Base-by-base conservation (phyloP, 2,113 vertebrate species). In the Corydoras maculifer region DNA sequence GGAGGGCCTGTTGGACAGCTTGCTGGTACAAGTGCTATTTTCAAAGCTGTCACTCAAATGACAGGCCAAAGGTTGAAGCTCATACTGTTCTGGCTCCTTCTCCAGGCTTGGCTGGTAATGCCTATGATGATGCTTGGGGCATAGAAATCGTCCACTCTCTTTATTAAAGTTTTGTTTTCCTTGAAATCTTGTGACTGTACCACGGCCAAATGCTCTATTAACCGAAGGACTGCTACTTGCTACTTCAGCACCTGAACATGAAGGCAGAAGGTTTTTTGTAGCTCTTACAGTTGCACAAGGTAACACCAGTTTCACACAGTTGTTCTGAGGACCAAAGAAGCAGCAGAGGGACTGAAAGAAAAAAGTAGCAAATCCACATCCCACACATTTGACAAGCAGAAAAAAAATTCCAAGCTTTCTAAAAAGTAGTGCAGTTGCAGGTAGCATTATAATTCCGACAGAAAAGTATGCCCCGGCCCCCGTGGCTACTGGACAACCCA, bases 301-400 rank as follows among this genome's bases (percentile, higher is more conserved):
- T 87, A 94, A 88, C 2, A 85, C 85, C 76, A 94, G 92, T 80
- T 86, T 92, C n/a, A 94, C 93, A 3, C 95, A 98, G 72, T 94
- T 94, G 83, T 92, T 95, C 81, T 94, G 90, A 0, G 96, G 95
- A 58, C 96, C 96, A 0, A 94, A 98, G 82, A 99, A 99, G 72
- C 95, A 99, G 83, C 95, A 99, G 7, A 99, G 85, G 0, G 96
- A 97, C 80, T 99, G 96, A 77, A 99, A 98, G 83, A 99, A 99
- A 86, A 99, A 97, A 58, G 93, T 99, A 63, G 95, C 92, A 70
- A 99, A 99, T 68, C 94, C 94, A 32, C 96, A 99, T 43, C 94
- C 93, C 69, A 99, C 90, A n/a, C 94, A 98, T 80, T 97, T 97
- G 59, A 98, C 94, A 84, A 97, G 90, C 87, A 99, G 92, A 31